Base-by-base conservation (phyloP, 2,113 vertebrate species). In the Colossoma macropomum region DNA sequence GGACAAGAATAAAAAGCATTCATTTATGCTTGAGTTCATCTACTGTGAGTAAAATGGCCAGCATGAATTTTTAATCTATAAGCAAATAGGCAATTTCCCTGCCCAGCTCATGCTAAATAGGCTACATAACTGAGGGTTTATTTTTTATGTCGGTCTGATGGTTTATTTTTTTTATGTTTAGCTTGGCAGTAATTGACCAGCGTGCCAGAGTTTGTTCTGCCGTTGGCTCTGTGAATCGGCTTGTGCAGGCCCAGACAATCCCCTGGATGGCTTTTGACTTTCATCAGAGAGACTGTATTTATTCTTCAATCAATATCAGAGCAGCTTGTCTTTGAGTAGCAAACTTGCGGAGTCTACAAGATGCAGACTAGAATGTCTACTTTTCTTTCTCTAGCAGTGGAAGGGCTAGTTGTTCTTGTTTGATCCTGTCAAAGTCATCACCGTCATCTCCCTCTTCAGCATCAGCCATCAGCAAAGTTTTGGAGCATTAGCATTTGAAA, bases 11-110 rank as follows among this genome's bases (percentile, higher is more conserved):
- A 60, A 60, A 60, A 60, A 60, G 21, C 66, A 38, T 32, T 34
- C 66, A 38, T 69, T 69, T 69, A 60, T 60, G 56, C 56, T 60
- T 9, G 66, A 69, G 66, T 69, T 69, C 9, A 21, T 69, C 66
- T 21, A 19, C 66, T 68, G 28, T 34, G 32, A 17, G 19, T 69
- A 13, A 41, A 69, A 69, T 23, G 34, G 32, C 32, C 32, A 23
- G 66, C 32, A 41, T 69, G 34, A 69, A 34, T 69, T 38, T 41
- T 38, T 69, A 69, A 69, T 23, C 66, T 23, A 21, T 69, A 69
- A 69, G 66, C 30, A 21, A 69, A 23, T 69, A 38, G 66, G 34
- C 34, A 23, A 41, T 41, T 38, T 38, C 19, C 32, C 32, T 21
- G 11, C 30, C 9, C 3, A 69, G 30, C 19, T 69, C 66, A 32